Percentiles rank a stretch among this genome's conserved stretches.
Conservation (phyloP, 2,113 vertebrate genomes). For the Embiotoca jacksoni region DNA sequence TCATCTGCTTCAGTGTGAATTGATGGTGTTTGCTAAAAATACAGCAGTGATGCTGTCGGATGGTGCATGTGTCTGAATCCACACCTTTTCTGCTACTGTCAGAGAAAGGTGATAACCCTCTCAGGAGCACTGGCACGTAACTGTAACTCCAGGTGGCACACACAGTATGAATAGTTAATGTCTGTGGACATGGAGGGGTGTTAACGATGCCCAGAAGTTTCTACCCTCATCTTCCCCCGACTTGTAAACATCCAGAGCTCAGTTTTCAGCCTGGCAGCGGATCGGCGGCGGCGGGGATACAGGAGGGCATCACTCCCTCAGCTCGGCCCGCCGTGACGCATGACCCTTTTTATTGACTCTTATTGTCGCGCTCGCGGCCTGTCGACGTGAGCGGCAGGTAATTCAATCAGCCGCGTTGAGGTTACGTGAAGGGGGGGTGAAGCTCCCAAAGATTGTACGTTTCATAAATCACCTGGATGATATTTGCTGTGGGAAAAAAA, state of each 20-base stretch:
- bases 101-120: slow-evolving; percentile 84
- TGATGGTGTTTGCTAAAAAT: not conserved
- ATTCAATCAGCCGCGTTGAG: slow-evolving; percentile 45
- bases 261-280: slow-evolving; percentile 75
- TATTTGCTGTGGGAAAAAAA: slow-evolving; percentile 19
- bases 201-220: slow-evolving; percentile 84
- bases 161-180: slow-evolving; percentile 87
- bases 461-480: slow-evolving; percentile 31
- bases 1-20: too few relatives aligned
- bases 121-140: slow-evolving; percentile 82
- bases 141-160: slow-evolving; percentile 87
- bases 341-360: slow-evolving; percentile 45
- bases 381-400: slow-evolving; percentile 37
- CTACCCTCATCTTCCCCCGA: slow-evolving; percentile 70
- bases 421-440: slow-evolving; percentile 22
- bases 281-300: slow-evolving; percentile 61
- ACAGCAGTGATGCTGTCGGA: slow-evolving; percentile 24
- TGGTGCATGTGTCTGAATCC: slow-evolving; percentile 68
- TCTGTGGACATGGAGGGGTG: slow-evolving; percentile 82
- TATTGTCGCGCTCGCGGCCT: slow-evolving; percentile 19
- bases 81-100: slow-evolving; percentile 80
- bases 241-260: slow-evolving; percentile 79
- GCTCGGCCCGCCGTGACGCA: slow-evolving; percentile 67
- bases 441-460: not conserved
- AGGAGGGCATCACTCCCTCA: slow-evolving; percentile 70